Evolutionary conservation across 2,888 invertebrate genomes (phyloP).

Genomic region (Ochlodes sylvanus): DNA sequence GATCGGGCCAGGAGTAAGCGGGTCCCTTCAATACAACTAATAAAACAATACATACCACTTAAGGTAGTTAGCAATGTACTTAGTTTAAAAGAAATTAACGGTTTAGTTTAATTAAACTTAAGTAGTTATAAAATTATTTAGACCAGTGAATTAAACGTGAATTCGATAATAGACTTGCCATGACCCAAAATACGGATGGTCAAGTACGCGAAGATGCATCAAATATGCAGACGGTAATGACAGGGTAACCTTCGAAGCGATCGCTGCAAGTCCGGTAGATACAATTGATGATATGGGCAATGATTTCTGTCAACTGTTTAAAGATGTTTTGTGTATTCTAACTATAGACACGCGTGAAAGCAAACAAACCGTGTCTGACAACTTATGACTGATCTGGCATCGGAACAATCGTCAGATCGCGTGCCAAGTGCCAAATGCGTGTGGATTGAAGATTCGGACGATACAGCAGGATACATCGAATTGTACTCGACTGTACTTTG

Average conservation of each 20-base stretch:
- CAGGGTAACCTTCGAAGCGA: conserved; percentile 8
- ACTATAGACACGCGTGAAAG: conserved; percentile 31
- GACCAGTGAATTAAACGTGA: background rate
- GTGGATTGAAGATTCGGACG: conserved; percentile 35
- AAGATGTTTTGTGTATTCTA: conserved; percentile 34
- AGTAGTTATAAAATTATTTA: too few species aligned
- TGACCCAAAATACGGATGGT: conserved; percentile 2
- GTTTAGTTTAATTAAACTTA: too few species aligned
- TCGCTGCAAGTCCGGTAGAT: background rate
- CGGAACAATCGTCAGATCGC: conserved; percentile 55
- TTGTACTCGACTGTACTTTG: conserved; percentile 1
- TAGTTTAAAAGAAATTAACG: too few species aligned
- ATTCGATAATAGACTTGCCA: background rate
- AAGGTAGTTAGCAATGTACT: too few species aligned
- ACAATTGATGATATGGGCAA: conserved; percentile 14
- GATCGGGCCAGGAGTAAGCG: too few species aligned
- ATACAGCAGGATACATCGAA: conserved; percentile 23
- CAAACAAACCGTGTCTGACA: conserved; percentile 41
- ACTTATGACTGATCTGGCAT: conserved; percentile 53
- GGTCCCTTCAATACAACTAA: too few species aligned
- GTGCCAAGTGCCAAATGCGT: conserved; percentile 55
- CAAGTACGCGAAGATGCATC: conserved; percentile 1
- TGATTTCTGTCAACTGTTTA: conserved; percentile 30
- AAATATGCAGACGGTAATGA: conserved; percentile 8
- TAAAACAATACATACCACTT: too few species aligned